Evolutionary conservation across 2,888 invertebrate species (phyloP).

Genomic region (Sinhomidia bicolor): DNA sequence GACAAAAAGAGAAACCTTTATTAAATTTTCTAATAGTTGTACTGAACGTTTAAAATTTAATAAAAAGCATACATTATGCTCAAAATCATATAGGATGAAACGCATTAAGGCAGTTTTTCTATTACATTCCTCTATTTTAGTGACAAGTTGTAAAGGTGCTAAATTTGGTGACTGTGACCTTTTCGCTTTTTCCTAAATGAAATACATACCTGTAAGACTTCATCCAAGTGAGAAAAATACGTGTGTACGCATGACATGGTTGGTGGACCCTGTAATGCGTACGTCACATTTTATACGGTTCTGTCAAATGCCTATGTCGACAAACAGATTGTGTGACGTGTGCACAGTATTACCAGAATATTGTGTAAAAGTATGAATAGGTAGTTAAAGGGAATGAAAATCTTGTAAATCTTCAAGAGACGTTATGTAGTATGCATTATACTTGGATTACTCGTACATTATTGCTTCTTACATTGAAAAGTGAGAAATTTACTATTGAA

Average conservation of each 20-base stretch:
- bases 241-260: constrained; percentile 54
- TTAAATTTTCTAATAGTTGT: no score
- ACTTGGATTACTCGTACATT: background rate
- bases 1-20: no score
- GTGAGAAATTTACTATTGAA: background rate
- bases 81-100: no score
- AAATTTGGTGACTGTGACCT: constrained; percentile 15
- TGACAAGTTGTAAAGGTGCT: background rate
- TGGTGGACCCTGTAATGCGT: constrained; percentile 59
- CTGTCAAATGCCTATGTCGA: constrained; percentile 12
- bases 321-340: background rate
- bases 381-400: background rate
- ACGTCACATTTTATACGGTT: constrained; percentile 37
- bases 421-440: background rate
- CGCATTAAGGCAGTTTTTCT: no score
- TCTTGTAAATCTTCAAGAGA: background rate
- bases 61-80: no score
- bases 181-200: constrained; percentile 18
- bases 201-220: no score
- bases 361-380: background rate
- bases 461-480: background rate
- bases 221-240: constrained; percentile 54
- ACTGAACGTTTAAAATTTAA: no score
- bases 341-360: background rate
- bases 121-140: no score